Evolutionary conservation across 1,140 invertebrate genomes (phyloP), one percentile per base, ranked within the genome.

Genomic region (Pygmarrhopalites habei): DNA sequence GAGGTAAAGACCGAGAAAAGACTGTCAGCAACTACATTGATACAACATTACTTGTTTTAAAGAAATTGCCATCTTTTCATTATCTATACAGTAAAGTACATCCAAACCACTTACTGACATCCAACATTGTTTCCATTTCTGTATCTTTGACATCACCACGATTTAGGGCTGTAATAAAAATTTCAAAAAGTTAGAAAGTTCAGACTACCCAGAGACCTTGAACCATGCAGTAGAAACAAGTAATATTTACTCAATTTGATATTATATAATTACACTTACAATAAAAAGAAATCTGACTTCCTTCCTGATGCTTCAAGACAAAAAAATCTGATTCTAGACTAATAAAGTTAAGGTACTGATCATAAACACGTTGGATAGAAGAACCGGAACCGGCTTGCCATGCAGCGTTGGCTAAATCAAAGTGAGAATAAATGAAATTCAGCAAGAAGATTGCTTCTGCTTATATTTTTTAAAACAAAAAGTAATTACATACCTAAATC

Each of bases 321-420:
- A 98, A 99, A 76, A 99, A 83, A 75, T 99, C 94, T 78, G 99
- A 94, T 82, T 99, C 97, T 58, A 99, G 78, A 30, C 90, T 90
- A 72, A 99, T 98, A 75, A 99, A 99, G 79, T 98, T 98, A 32
- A 98, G 80, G 83, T 98, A 98, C 76, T 99, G 96, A 78, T 97
- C 94, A 77, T 85, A 95, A 39, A 97, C 82, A 10, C 23, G 14
- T 58, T 93, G 88, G 58, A 99, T 91, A 75, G 88, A 88, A 32
- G 87, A 82, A 23, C 94, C 89, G 72, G 86, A 87, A 72, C 90
- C 89, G 2, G 89, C 85, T 70, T 92, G 86, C 25, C 98, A 82
- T 1, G 95, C 91, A 29, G 92, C 86, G 23, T 87, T 82, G 5
- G 96, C 97, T 51, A 99, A 79, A n/a, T n/a, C n/a, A n/a, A n/a